phyloP scores from a whole-genome alignment of 1,140 invertebrate genomes.

The Zaprionus nigranus region DNA sequence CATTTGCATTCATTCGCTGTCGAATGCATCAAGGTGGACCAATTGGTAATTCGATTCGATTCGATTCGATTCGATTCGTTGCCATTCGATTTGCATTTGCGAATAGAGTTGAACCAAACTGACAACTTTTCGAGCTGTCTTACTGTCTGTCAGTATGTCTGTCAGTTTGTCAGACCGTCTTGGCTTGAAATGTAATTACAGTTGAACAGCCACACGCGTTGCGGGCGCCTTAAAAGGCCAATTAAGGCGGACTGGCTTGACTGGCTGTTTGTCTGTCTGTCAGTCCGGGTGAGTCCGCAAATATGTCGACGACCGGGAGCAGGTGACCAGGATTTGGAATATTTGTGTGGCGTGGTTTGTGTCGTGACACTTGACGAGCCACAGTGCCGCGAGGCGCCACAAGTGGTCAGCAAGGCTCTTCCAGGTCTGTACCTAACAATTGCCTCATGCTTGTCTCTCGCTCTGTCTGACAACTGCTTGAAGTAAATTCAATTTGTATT shows the following conservation, averaged over 20 bases:
- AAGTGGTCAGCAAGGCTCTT: background rate
- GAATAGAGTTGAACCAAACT: background rate
- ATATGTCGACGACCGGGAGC: background rate
- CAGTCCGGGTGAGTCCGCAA: background rate
- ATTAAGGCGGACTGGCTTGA: constrained; percentile 15
- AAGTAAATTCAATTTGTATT: background rate
- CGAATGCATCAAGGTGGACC: constrained; percentile 8
- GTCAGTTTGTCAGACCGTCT: constrained; percentile 5
- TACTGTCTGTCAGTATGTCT: no score
- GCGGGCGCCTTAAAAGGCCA: constrained; percentile 32
- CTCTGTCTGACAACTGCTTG: background rate
- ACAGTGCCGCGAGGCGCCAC: background rate
- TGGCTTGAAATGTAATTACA: constrained; percentile 11
- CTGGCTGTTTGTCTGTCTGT: background rate
- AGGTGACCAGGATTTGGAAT: background rate
- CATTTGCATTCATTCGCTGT: constrained; percentile 4
- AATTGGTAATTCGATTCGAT: constrained; percentile 7
- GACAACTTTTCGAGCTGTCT: constrained; percentile 9
- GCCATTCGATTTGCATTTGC: constrained; percentile 21
- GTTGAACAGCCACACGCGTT: constrained; percentile 1
- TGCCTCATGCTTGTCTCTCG: background rate
- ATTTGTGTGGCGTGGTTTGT: background rate
- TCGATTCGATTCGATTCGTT: constrained; percentile 1
- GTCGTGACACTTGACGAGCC: background rate
- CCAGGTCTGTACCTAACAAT: no score